Percentiles rank a stretch among this genome's conserved stretches.
These are phyloP conservation scores for Brachyrhaphis roseni DNA, from an alignment of 2,797 vertebrate species.

Conservation along the genomic window DNA sequence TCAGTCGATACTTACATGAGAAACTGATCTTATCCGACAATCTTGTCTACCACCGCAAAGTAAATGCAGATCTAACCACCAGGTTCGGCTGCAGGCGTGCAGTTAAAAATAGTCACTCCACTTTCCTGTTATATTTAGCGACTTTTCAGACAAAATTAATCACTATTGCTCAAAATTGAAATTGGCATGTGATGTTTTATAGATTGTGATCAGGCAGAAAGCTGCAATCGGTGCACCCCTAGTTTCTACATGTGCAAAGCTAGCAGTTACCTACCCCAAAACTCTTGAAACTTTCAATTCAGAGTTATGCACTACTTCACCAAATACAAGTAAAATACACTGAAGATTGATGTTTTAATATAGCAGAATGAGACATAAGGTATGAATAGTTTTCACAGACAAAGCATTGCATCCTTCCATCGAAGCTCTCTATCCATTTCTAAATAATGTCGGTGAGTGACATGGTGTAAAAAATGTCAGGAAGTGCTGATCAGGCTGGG, in stretches of 20 bases:
- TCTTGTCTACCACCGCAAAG: background rate
- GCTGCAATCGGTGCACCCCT: background rate
- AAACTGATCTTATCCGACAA: background rate
- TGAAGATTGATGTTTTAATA: background rate
- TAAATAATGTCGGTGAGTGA: background rate
- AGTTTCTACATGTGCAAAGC: background rate
- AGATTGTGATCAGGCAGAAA: background rate
- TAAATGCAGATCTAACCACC: too few relatives aligned
- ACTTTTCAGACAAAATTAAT: background rate
- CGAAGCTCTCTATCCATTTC: background rate
- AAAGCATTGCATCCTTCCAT: background rate
- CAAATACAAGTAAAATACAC: background rate
- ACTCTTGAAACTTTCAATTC: background rate
- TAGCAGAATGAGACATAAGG: background rate
- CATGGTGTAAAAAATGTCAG: conserved; percentile 1
- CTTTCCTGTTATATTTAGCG: background rate
- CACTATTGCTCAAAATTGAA: background rate
- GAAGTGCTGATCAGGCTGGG: conserved; percentile 45
- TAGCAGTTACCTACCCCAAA: background rate
- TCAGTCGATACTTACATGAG: background rate
- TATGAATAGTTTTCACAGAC: background rate
- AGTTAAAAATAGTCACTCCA: background rate
- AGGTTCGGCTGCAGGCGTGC: too few relatives aligned
- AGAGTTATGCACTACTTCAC: background rate
- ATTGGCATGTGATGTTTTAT: background rate